These are phyloP conservation scores for Ceratitis capitata DNA, from an alignment of 1,140 invertebrate genomes.

Conservation along the genomic window DNA sequence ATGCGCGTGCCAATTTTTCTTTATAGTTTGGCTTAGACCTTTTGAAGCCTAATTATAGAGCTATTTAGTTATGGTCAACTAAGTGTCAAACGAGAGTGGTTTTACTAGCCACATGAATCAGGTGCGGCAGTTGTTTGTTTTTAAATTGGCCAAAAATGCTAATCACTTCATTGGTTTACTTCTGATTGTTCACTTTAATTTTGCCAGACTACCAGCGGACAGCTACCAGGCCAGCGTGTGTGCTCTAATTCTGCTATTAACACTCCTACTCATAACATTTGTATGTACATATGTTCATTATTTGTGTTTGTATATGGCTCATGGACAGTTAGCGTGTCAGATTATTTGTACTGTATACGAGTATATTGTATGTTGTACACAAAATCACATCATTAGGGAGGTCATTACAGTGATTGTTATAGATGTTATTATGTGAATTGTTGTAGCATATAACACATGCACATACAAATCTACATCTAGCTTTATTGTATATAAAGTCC, in stretches of 20 bases:
- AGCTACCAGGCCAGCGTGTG: neutral
- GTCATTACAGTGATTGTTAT: neutral
- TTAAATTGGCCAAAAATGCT: neutral
- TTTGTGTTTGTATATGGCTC: neutral
- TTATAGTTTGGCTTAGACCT: neutral
- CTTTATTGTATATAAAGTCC: too few relatives aligned
- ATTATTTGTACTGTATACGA: neutral
- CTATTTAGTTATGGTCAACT: slow-evolving; percentile 26
- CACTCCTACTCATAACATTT: neutral
- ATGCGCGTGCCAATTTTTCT: slow-evolving; percentile 54
- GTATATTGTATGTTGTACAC: neutral
- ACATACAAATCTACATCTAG: too few relatives aligned
- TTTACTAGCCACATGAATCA: neutral
- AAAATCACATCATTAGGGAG: neutral
- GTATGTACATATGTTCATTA: too few relatives aligned
- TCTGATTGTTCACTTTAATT: neutral
- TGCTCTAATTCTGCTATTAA: neutral
- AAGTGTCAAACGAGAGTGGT: neutral
- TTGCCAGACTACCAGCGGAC: too few relatives aligned
- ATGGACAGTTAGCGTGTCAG: neutral
- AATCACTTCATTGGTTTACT: neutral
- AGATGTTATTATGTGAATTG: neutral
- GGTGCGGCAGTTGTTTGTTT: neutral
- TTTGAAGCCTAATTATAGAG: neutral
- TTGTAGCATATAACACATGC: neutral